These are phyloP conservation scores for Drosophila quinaria DNA, from an alignment of 2,888 invertebrate genomes.

Conservation along the genomic window DNA sequence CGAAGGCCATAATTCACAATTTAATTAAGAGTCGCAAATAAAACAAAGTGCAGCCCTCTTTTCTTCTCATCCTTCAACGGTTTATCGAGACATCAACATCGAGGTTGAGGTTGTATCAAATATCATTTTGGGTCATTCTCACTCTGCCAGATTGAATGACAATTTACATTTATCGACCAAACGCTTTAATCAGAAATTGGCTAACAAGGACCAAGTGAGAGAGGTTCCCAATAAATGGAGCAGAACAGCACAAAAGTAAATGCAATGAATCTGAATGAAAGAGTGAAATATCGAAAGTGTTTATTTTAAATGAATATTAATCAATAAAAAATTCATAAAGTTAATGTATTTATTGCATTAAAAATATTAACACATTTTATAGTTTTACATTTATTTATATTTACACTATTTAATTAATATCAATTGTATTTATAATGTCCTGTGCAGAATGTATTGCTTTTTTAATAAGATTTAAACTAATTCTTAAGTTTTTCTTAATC, in stretches of 20 bases:
- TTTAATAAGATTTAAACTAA: not conserved
- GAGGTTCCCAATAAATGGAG: not conserved
- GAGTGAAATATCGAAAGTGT: too few relatives aligned
- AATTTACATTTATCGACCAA: not conserved
- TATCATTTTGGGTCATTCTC: slow-evolving; percentile 24
- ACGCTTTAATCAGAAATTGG: not conserved
- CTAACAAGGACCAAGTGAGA: not conserved
- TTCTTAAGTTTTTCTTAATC: not conserved
- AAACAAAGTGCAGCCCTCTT: slow-evolving; percentile 50
- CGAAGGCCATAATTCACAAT: slow-evolving; percentile 82
- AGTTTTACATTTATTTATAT: too few relatives aligned
- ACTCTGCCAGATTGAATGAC: not conserved
- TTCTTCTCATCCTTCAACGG: slow-evolving; percentile 16
- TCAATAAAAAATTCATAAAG: too few relatives aligned
- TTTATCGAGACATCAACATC: slow-evolving; percentile 39
- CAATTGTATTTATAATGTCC: too few relatives aligned
- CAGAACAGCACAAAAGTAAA: not conserved
- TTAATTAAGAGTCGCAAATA: slow-evolving; percentile 79
- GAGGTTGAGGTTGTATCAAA: slow-evolving; percentile 43
- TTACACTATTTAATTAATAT: too few relatives aligned
- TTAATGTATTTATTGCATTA: too few relatives aligned
- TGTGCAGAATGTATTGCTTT: too few relatives aligned
- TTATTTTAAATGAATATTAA: too few relatives aligned
- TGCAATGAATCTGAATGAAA: not conserved
- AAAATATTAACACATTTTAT: too few relatives aligned